phyloP scores from a whole-genome alignment of 2,113 vertebrate species.

The Tenebrosternarchus preto region DNA sequence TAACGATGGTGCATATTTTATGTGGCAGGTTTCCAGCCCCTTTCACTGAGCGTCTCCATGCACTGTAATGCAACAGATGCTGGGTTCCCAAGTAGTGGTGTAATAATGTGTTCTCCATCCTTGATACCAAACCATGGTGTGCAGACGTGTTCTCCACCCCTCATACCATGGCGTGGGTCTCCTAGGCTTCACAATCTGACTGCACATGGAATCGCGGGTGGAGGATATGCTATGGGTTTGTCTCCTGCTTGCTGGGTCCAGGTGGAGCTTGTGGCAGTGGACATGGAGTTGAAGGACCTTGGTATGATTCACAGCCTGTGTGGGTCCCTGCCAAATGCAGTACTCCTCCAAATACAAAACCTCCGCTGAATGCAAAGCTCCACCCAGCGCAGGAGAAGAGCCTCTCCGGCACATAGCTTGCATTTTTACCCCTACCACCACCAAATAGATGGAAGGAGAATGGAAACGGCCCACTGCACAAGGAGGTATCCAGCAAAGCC shows the following conservation, averaged over 20 bases:
- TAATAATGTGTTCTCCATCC: not conserved
- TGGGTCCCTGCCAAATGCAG: no score
- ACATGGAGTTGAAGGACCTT: not conserved
- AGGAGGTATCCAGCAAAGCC: not conserved
- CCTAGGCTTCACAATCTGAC: not conserved
- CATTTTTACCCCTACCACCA: not conserved
- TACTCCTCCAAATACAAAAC: no score
- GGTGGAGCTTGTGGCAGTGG: not conserved
- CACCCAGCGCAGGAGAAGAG: no score
- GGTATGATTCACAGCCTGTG: not conserved
- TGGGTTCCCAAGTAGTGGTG: not conserved
- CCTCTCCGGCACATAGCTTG: not conserved
- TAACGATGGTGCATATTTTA: not conserved
- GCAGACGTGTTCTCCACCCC: conserved; percentile 7
- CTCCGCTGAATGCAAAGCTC: no score
- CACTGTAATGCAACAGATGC: not conserved
- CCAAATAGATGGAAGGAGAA: not conserved
- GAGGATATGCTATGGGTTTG: not conserved
- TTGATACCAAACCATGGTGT: not conserved
- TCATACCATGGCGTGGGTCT: not conserved
- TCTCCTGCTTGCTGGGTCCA: not conserved
- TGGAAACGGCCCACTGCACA: not conserved
- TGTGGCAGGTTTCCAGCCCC: not conserved
- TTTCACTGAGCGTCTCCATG: not conserved
- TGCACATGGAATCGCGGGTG: not conserved